Conservation (phyloP, 2,113 vertebrate species). For the Arvicanthis niloticus region DNA sequence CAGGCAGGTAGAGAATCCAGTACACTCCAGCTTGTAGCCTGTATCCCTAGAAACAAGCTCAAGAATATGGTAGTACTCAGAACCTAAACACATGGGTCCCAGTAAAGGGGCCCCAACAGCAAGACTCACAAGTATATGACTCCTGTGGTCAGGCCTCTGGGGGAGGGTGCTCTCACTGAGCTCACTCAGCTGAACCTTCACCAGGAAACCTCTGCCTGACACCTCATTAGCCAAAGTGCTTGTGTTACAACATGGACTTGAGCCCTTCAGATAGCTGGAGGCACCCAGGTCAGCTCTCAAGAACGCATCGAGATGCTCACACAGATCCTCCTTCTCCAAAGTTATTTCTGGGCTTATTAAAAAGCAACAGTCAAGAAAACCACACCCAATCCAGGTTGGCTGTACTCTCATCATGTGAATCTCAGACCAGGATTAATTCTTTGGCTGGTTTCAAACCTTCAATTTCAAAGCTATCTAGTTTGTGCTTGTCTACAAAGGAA, state of each 20-base stretch:
- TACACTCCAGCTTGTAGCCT: background rate
- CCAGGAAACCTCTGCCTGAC: slow-evolving; percentile 6
- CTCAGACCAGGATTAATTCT: slow-evolving; percentile 69
- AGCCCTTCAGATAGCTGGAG: background rate
- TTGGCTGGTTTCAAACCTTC: slow-evolving; percentile 73
- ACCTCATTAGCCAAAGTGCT: slow-evolving; percentile 20
- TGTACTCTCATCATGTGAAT: background rate
- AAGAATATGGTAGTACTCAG: background rate
- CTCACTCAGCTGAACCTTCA: slow-evolving; percentile 44
- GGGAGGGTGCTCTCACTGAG: background rate
- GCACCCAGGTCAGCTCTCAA: background rate
- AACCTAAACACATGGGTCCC: rapidly evolving
- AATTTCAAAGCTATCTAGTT: slow-evolving; percentile 79
- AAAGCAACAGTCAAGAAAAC: slow-evolving; percentile 59
- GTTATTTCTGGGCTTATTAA: slow-evolving; percentile 62
- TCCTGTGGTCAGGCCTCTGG: background rate
- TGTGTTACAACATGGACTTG: background rate
- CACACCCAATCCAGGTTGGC: slow-evolving; percentile 39
- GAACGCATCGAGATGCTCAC: background rate
- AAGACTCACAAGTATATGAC: background rate
- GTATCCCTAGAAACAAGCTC: background rate
- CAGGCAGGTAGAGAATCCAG: background rate
- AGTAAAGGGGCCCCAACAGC: background rate
- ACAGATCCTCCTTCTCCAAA: slow-evolving; percentile 31
- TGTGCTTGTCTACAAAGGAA: slow-evolving; percentile 81